phyloP scores from a whole-genome alignment of 2,888 invertebrate genomes.

The Capitulum mitella region DNA sequence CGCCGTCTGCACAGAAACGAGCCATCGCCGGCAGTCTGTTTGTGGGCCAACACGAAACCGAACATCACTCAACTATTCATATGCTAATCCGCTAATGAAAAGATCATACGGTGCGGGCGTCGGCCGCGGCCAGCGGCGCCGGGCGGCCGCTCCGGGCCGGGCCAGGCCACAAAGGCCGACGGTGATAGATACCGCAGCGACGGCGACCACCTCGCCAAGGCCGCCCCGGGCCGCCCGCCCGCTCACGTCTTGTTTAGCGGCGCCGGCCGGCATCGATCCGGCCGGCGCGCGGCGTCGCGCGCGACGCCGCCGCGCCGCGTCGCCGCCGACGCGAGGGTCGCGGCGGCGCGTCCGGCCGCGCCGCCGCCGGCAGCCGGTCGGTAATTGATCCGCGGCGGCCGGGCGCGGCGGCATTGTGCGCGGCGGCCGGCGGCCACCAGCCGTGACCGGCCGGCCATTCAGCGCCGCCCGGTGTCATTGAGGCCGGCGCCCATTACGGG shows the following conservation, averaged over 20 bases:
- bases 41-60: neutral
- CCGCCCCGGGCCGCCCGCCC: neutral
- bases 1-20: neutral
- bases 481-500: neutral
- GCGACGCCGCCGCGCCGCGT: neutral
- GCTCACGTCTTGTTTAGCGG: neutral
- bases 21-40: neutral
- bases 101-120: neutral
- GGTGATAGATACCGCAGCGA: neutral
- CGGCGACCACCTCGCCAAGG: neutral
- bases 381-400: neutral
- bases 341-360: neutral
- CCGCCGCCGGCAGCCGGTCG: neutral
- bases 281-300: neutral
- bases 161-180: no score
- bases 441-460: neutral
- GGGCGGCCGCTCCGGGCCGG: neutral
- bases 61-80: neutral
- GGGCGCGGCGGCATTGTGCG: neutral
- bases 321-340: neutral
- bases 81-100: slow-evolving; percentile 24
- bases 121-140: neutral
- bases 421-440: neutral
- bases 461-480: neutral
- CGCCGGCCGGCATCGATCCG: neutral